Percentiles rank a stretch among this genome's conserved stretches.
phyloP scores from a whole-genome alignment of 1,140 invertebrate genomes.

The Drusus annulatus region DNA sequence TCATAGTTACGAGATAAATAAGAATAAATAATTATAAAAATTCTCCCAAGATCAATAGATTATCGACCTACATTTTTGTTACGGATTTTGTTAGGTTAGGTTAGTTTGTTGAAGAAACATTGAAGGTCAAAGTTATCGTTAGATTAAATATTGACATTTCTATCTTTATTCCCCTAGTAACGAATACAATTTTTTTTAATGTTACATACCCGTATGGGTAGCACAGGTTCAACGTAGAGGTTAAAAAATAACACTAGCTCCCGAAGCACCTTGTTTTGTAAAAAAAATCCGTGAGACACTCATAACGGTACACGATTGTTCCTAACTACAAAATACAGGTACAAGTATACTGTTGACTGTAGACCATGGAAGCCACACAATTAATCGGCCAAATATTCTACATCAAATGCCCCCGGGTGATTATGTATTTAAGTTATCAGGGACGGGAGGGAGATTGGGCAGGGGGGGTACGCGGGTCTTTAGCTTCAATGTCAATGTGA shows the following conservation, averaged over 20 bases:
- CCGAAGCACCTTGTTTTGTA: background rate
- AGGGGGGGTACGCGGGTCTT: background rate
- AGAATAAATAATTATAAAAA: too few species aligned
- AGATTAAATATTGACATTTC: too few species aligned
- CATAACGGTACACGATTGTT: slow-evolving; percentile 6
- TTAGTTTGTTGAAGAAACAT: too few species aligned
- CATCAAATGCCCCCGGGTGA: background rate
- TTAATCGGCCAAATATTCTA: slow-evolving; percentile 8
- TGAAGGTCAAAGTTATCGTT: too few species aligned
- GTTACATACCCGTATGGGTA: too few species aligned
- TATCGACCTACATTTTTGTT: too few species aligned
- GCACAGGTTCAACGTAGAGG: too few species aligned
- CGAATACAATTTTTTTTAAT: too few species aligned
- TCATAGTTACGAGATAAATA: too few species aligned
- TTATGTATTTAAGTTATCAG: background rate
- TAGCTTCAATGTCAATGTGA: slow-evolving; percentile 2
- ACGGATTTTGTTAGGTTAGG: too few species aligned
- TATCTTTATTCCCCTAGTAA: too few species aligned
- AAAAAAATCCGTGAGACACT: slow-evolving; percentile 3
- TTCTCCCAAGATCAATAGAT: too few species aligned
- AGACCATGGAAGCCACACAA: background rate
- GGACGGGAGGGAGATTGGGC: background rate
- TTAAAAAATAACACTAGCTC: background rate
- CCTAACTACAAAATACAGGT: background rate
- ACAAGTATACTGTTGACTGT: background rate